These are phyloP conservation scores for Meloidogyne floridensis DNA, from an alignment of 1,140 invertebrate genomes.

Conservation along the genomic window DNA sequence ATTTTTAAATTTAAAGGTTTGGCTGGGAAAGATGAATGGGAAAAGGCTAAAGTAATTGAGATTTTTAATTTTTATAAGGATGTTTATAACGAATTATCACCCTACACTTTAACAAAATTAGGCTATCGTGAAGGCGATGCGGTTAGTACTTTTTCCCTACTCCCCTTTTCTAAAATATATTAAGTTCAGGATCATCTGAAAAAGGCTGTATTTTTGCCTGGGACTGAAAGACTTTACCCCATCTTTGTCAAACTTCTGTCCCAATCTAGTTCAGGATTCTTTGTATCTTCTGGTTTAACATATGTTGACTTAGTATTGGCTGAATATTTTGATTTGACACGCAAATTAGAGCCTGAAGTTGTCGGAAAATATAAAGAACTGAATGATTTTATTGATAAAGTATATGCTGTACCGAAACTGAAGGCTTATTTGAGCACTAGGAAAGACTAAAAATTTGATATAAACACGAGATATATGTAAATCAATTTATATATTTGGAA, in stretches of 20 bases:
- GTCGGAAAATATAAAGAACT: conserved; percentile 28
- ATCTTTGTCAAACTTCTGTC: conserved; percentile 28
- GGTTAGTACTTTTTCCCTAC: conserved; percentile 11
- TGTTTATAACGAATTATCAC: conserved; percentile 14
- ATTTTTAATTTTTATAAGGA: conserved; percentile 35
- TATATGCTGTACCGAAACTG: conserved; percentile 24
- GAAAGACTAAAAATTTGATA: not conserved
- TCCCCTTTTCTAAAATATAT: no score
- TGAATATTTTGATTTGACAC: not conserved
- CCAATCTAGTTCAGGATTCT: conserved; percentile 41
- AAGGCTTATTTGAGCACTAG: conserved; percentile 16
- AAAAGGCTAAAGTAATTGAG: conserved; percentile 42
- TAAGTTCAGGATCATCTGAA: conserved; percentile 27
- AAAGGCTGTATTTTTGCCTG: conserved; percentile 33
- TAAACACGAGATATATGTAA: no score
- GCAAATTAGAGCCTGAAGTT: not conserved
- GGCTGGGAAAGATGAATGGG: conserved; percentile 43
- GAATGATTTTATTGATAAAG: conserved; percentile 26
- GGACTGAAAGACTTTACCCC: conserved; percentile 30
- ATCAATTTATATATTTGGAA: no score
- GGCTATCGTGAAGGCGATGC: conserved; percentile 21
- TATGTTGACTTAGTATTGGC: conserved; percentile 36
- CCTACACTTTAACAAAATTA: conserved; percentile 21
- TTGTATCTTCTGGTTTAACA: conserved; percentile 34
- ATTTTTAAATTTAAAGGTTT: conserved; percentile 15